These are phyloP conservation scores for Glaucomys volans DNA, from an alignment of 2,113 vertebrate species.

Conservation along the genomic window DNA sequence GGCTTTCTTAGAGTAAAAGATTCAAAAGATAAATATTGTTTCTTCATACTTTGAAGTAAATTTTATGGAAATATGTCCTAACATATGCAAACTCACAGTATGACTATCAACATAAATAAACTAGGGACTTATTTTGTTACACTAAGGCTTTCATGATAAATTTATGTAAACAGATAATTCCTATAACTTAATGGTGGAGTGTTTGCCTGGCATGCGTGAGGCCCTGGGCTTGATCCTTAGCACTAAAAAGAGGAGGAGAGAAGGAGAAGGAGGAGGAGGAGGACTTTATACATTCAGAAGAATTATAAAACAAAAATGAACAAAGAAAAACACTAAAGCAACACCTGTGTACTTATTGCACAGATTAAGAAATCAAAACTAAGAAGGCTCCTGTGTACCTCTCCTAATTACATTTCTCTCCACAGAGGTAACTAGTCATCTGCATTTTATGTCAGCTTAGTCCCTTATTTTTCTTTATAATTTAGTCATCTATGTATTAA, in stretches of 20 bases:
- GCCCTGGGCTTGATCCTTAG: neutral
- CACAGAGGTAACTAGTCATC: neutral
- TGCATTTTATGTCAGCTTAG: neutral
- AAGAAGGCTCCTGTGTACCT: neutral
- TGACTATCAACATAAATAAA: neutral
- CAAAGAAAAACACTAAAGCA: constrained; percentile 14
- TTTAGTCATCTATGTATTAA: neutral
- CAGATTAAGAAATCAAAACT: constrained; percentile 33
- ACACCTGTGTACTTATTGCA: neutral
- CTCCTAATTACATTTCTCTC: neutral
- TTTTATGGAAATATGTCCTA: neutral
- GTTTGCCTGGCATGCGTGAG: neutral
- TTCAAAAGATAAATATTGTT: neutral
- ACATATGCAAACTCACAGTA: neutral
- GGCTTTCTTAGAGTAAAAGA: constrained; percentile 9
- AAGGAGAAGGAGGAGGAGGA: neutral
- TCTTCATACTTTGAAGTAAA: constrained; percentile 18
- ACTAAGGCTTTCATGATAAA: constrained; percentile 24
- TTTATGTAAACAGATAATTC: constrained; percentile 6
- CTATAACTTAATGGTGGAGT: neutral
- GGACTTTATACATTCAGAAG: neutral
- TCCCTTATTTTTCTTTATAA: constrained; percentile 15
- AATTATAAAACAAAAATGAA: constrained; percentile 28
- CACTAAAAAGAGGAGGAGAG: neutral
- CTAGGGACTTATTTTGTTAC: constrained; percentile 25